These are phyloP conservation scores for Yponomeuta sedellus DNA, from an alignment of 2,888 invertebrate species.

Conservation along the genomic window DNA sequence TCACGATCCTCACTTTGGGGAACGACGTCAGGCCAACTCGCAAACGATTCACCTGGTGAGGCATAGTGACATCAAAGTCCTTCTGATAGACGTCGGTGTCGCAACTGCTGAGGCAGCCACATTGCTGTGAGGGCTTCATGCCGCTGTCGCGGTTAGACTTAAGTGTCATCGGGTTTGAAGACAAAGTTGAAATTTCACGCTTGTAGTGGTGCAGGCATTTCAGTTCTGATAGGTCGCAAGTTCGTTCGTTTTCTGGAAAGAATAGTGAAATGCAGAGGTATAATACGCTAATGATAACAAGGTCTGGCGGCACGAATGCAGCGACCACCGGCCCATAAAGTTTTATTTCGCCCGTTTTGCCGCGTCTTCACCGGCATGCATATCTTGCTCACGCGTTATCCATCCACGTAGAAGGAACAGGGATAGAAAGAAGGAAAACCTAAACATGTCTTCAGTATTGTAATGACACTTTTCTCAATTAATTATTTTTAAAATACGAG, in stretches of 20 bases:
- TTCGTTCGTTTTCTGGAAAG: conserved; percentile 45
- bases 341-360: too few relatives aligned
- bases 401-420: too few relatives aligned
- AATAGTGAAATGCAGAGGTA: not conserved
- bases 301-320: too few relatives aligned
- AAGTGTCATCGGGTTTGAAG: conserved; percentile 30
- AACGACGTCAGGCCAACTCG: conserved; percentile 77
- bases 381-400: too few relatives aligned
- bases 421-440: too few relatives aligned
- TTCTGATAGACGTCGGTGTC: conserved; percentile 52
- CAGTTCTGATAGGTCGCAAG: conserved; percentile 52
- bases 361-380: too few relatives aligned
- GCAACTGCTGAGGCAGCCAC: conserved; percentile 48
- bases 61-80: conserved; percentile 39
- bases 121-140: not conserved
- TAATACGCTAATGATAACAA: too few relatives aligned
- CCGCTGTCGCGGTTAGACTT: not conserved
- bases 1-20: conserved; percentile 80
- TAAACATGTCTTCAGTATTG: too few relatives aligned
- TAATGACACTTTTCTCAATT: too few relatives aligned
- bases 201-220: conserved; percentile 48
- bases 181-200: conserved; percentile 47
- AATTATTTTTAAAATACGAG: too few relatives aligned
- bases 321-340: too few relatives aligned
- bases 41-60: conserved; percentile 31